Percentiles rank a stretch among this genome's conserved stretches.
Conservation (phyloP, 2,888 invertebrate species). For the Nemotelus pantherinus region DNA sequence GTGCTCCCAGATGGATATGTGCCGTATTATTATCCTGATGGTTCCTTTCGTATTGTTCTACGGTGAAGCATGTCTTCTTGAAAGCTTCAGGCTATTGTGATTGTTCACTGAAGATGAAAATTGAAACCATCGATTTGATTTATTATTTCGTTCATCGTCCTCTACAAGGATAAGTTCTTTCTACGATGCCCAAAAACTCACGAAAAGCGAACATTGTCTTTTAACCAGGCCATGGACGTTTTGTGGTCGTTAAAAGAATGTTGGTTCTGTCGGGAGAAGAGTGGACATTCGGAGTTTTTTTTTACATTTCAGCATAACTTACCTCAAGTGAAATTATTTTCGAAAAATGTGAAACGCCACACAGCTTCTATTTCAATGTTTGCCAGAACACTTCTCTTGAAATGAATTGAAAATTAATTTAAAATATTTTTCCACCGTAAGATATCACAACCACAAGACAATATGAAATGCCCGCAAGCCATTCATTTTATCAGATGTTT, state of each 20-base stretch:
- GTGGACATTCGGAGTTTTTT: neutral
- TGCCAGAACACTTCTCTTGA: neutral
- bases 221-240: no score
- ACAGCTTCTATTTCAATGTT: no score
- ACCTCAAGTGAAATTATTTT: no score
- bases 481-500: no score
- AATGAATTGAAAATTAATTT: slow-evolving; percentile 14
- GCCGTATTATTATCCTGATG: slow-evolving; percentile 12
- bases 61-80: slow-evolving; percentile 26
- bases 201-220: no score
- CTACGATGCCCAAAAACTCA: neutral
- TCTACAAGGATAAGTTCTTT: neutral
- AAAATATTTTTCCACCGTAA: neutral
- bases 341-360: no score
- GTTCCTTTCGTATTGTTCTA: slow-evolving; percentile 14
- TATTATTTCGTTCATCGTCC: slow-evolving; percentile 32
- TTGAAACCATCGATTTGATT: slow-evolving; percentile 47
- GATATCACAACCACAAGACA: slow-evolving; percentile 11
- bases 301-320: no score
- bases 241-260: no score
- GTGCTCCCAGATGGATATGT: no score
- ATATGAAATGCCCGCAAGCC: slow-evolving; percentile 21
- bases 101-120: slow-evolving; percentile 46
- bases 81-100: slow-evolving; percentile 39
- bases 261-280: no score